These are phyloP conservation scores for Brachycybe producta DNA, from an alignment of 2,888 invertebrate genomes.

Conservation along the genomic window DNA sequence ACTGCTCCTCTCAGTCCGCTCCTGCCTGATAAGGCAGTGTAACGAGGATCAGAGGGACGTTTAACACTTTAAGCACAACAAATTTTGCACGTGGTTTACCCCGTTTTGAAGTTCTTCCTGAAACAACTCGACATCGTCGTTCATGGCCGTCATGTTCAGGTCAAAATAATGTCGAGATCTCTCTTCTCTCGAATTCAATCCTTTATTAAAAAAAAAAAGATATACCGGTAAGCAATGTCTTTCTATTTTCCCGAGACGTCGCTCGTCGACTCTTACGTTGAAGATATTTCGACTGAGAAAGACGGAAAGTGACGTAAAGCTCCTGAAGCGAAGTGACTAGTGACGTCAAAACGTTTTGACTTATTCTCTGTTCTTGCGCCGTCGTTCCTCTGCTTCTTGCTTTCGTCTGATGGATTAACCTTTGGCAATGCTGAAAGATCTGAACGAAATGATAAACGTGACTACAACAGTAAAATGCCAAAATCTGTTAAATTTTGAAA, in stretches of 20 bases:
- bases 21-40: too few relatives aligned
- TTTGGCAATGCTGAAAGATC: constrained; percentile 44
- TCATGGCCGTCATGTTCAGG: constrained; percentile 6
- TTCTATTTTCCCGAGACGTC: background rate
- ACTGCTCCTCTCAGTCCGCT: too few relatives aligned
- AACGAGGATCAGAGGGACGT: too few relatives aligned
- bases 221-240: too few relatives aligned
- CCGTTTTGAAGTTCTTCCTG: constrained; percentile 6
- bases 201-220: constrained; percentile 32
- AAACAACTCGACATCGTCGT: background rate
- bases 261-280: constrained; percentile 41
- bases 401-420: constrained; percentile 44
- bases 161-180: constrained; percentile 80
- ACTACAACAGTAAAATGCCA: too few relatives aligned
- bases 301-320: constrained; percentile 65
- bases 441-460: too few relatives aligned
- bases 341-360: constrained; percentile 68
- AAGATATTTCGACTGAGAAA: constrained; percentile 73
- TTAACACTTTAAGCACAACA: too few relatives aligned
- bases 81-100: background rate
- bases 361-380: constrained; percentile 59
- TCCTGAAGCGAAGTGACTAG: constrained; percentile 79
- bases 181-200: constrained; percentile 79
- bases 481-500: background rate
- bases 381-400: constrained; percentile 35